phyloP scores from a whole-genome alignment of 2,888 invertebrate genomes.

The Rhagophthalmus giganteus region DNA sequence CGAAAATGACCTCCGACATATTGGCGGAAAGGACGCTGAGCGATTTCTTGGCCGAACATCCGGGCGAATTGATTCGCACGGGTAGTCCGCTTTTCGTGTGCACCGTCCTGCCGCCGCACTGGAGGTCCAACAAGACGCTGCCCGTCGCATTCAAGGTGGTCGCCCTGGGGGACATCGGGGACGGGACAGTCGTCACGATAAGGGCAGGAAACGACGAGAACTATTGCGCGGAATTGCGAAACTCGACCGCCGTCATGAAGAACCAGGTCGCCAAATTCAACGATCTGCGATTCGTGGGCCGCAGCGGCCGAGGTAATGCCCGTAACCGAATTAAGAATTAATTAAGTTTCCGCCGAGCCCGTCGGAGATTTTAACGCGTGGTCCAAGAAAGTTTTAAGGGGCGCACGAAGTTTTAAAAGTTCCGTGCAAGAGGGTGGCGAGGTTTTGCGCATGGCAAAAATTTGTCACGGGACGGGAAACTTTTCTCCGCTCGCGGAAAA shows the following conservation, averaged over 20 bases:
- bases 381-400: slow-evolving; percentile 37
- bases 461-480: slow-evolving; percentile 28
- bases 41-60: slow-evolving; percentile 85
- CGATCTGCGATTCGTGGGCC: slow-evolving; percentile 94
- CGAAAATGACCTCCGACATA: slow-evolving; percentile 76
- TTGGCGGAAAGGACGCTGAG: slow-evolving; percentile 83
- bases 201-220: slow-evolving; percentile 97
- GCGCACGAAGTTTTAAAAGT: slow-evolving; percentile 29
- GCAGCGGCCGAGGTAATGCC: slow-evolving; percentile 90
- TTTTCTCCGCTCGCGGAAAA: slow-evolving; percentile 28
- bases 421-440: slow-evolving; percentile 21
- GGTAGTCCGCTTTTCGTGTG: slow-evolving; percentile 94
- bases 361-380: slow-evolving; percentile 36
- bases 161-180: slow-evolving; percentile 87
- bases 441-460: slow-evolving; percentile 36
- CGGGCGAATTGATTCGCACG: slow-evolving; percentile 89
- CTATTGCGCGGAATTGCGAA: slow-evolving; percentile 90
- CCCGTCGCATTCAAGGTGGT: slow-evolving; percentile 95
- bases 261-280: slow-evolving; percentile 98
- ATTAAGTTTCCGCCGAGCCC: not conserved
- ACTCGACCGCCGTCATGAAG: slow-evolving; percentile 93
- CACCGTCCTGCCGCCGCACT: slow-evolving; percentile 91
- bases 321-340: slow-evolving; percentile 1
- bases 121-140: slow-evolving; percentile 96
- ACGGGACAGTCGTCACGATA: slow-evolving; percentile 92